phyloP scores from a whole-genome alignment of 2,797 vertebrate genomes.

The Melopsittacus undulatus region DNA sequence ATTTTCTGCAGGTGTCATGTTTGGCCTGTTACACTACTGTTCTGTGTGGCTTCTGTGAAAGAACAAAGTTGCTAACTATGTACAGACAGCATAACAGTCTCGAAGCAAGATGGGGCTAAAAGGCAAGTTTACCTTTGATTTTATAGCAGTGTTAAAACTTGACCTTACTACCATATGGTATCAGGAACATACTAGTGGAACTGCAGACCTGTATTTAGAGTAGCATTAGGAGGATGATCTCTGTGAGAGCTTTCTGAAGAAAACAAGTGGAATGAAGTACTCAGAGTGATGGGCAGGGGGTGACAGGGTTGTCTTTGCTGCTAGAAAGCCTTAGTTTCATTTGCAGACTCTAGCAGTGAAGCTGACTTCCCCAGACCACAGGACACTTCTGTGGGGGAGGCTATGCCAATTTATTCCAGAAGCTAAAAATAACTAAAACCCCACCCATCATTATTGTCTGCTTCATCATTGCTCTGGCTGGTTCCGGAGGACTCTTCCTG shows the following conservation, averaged over 20 bases:
- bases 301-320: not conserved
- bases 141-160: not conserved
- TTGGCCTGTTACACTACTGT: not conserved
- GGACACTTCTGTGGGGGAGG: not conserved
- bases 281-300: not conserved
- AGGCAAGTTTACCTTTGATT: not conserved
- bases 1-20: not conserved
- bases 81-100: not conserved
- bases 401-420: not conserved
- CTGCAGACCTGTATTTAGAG: not conserved
- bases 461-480: not conserved
- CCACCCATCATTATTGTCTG: not conserved
- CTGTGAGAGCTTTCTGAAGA: not conserved
- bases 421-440: not conserved
- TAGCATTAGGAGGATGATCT: not conserved
- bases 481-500: not conserved
- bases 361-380: not conserved
- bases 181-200: not conserved
- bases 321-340: constrained; percentile 15
- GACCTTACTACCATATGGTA: not conserved
- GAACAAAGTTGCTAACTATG: not conserved
- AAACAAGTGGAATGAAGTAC: not conserved
- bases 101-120: not conserved
- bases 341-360: not conserved
- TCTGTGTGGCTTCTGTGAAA: not conserved